These are phyloP conservation scores for Anoplopoma fimbria DNA, from an alignment of 2,113 vertebrate species.

Conservation along the genomic window DNA sequence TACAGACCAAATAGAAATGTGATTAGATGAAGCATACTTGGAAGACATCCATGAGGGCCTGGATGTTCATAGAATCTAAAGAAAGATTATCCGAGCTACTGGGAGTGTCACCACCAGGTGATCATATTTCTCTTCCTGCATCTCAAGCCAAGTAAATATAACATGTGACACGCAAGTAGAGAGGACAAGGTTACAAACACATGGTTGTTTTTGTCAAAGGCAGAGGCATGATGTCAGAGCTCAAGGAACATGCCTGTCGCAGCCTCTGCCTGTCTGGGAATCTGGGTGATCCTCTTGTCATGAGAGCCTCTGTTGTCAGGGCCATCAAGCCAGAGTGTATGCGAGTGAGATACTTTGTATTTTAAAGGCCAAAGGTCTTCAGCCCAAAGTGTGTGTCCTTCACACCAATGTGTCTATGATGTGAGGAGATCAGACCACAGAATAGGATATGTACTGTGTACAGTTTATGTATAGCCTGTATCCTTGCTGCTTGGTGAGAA, in stretches of 20 bases:
- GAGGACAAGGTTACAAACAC: not conserved
- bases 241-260: not conserved
- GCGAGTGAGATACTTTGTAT: not conserved
- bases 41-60: not conserved
- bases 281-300: conserved; percentile 13
- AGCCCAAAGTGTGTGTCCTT: no score
- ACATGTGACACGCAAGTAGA: conserved; percentile 30
- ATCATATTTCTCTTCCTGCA: conserved; percentile 45
- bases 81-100: conserved; percentile 12
- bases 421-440: not conserved
- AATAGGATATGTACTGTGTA: not conserved
- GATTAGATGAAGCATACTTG: not conserved
- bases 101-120: conserved; percentile 8
- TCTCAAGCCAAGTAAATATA: conserved; percentile 39
- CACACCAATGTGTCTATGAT: not conserved
- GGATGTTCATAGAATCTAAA: conserved; percentile 16
- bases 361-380: conserved; percentile 28
- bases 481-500: not conserved
- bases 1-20: not conserved
- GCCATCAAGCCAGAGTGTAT: not conserved
- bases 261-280: conserved; percentile 4
- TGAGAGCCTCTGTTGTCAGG: conserved; percentile 4
- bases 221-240: not conserved
- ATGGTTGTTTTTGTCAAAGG: conserved; percentile 8
- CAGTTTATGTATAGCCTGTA: not conserved